These are phyloP conservation scores for Acanthisitta chloris DNA, from an alignment of 2,113 vertebrate genomes.

Conservation along the genomic window DNA sequence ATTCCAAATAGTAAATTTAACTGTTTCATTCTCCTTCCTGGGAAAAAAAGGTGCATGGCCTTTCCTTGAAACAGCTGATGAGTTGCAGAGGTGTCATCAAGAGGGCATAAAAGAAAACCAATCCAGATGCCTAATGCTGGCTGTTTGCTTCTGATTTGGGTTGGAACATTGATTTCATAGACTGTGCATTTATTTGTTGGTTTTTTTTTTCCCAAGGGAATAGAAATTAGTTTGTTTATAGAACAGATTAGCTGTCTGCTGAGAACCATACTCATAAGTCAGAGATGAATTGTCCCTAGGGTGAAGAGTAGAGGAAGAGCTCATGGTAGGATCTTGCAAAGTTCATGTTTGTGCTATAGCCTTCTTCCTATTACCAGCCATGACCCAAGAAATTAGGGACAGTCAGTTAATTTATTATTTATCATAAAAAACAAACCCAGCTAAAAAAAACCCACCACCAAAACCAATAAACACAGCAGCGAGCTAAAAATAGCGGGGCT, in stretches of 20 bases:
- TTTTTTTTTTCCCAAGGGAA: background rate
- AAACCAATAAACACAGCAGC: background rate
- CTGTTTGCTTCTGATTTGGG: background rate
- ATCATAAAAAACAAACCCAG: background rate
- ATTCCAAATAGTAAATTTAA: background rate
- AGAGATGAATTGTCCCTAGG: slow-evolving; percentile 14
- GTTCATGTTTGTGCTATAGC: background rate
- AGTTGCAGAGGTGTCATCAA: background rate
- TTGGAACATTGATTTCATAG: background rate
- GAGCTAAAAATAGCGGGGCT: background rate
- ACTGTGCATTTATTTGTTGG: background rate
- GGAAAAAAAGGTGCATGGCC: background rate
- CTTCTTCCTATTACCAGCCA: background rate
- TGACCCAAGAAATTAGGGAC: background rate
- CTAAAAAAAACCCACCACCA: background rate
- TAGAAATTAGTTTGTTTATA: slow-evolving; percentile 32
- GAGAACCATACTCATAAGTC: slow-evolving; percentile 1
- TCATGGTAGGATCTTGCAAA: background rate
- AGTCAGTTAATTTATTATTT: background rate
- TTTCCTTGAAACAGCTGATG: background rate
- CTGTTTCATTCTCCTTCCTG: background rate
- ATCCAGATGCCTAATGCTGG: background rate
- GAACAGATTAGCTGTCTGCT: slow-evolving; percentile 21
- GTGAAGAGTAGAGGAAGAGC: background rate
- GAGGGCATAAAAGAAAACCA: background rate